A percentile compares a stretch with the other conserved stretches of the same genome.
phyloP scores from a whole-genome alignment of 2,888 invertebrate genomes.

The Athrips mouffetella region DNA sequence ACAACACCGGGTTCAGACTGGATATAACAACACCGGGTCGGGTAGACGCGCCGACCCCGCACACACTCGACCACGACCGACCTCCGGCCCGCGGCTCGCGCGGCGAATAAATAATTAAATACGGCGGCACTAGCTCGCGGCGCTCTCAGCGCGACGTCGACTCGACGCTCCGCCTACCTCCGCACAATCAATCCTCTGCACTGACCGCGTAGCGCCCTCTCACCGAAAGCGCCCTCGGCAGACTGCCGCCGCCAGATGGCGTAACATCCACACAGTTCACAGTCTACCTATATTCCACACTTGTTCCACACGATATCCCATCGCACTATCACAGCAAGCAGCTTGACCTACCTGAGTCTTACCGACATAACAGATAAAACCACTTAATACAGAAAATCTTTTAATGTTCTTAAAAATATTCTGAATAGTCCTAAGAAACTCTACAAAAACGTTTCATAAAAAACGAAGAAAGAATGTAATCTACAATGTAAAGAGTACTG shows the following conservation, averaged over 20 bases:
- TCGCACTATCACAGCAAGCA: no score
- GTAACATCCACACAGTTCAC: not conserved
- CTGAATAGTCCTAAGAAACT: no score
- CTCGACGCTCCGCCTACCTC: slow-evolving; percentile 29
- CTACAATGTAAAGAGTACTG: no score
- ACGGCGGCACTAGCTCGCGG: slow-evolving; percentile 24
- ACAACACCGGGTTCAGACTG: slow-evolving; percentile 51
- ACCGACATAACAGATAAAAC: no score
- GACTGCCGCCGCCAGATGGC: slow-evolving; percentile 21
- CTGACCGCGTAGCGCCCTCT: slow-evolving; percentile 7
- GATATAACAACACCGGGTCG: slow-evolving; percentile 56
- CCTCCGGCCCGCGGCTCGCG: slow-evolving; percentile 77
- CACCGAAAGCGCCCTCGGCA: slow-evolving; percentile 22
- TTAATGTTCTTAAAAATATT: no score
- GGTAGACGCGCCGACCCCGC: slow-evolving; percentile 67
- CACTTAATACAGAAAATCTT: no score
- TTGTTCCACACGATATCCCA: no score
- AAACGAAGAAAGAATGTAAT: no score
- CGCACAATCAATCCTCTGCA: slow-evolving; percentile 34
- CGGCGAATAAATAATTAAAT: slow-evolving; percentile 66
- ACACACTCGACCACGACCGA: slow-evolving; percentile 68
- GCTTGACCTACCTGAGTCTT: no score
- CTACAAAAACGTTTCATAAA: no score
- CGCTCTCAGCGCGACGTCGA: slow-evolving; percentile 29
- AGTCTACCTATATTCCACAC: not conserved